Evolutionary conservation across 2,797 vertebrate species (phyloP), one percentile per base, ranked within the genome.

Genomic region (Oreortyx pictus): DNA sequence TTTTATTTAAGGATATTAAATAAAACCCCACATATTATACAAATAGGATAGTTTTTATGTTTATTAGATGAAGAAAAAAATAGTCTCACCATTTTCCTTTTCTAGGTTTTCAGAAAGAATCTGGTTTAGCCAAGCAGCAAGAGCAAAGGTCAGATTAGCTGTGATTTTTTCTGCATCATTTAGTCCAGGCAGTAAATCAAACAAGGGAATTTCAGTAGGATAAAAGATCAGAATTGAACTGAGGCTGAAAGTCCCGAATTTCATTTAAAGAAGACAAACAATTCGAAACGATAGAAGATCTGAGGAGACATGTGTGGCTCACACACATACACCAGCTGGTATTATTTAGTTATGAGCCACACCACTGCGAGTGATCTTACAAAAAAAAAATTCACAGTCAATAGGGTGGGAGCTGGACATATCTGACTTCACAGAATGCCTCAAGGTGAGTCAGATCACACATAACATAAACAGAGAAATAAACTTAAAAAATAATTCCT

Each of bases 211-310:
- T 83, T 76, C 67, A 70, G 66, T 27, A 72, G 66, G 70, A 82
- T 70, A 90, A 82, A 86, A 76, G 86, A 83, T 61, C 72, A 50
- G 56, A 74, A 50, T 12, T 82, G 60, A 89, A 78, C 56, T 25
- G 62, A 80, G 43, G 50, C 47, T 49, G 79, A 89, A 95, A 86
- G 29, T 86, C 44, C 46, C 89, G 66, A 68, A 71, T 93, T 94
- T 93, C 33, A 90, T 91, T 85, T 96, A 86, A 47, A 86, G 66
- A 77, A 86, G 66, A 92, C 75, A 95, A 96, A 92, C 76, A 93
- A 87, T 86, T 93, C 80, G 86, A 83, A 90, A 72, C 47, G n/a
- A 33, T n/a, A 37, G 77, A 52, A 90, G 61, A 72, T 41, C 66
- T 54, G 73, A 90, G 82, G 27, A 85, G 60, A 50, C 57, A 79